These are phyloP conservation scores for Pandemis heparana DNA, from an alignment of 2,888 invertebrate species.

Conservation along the genomic window DNA sequence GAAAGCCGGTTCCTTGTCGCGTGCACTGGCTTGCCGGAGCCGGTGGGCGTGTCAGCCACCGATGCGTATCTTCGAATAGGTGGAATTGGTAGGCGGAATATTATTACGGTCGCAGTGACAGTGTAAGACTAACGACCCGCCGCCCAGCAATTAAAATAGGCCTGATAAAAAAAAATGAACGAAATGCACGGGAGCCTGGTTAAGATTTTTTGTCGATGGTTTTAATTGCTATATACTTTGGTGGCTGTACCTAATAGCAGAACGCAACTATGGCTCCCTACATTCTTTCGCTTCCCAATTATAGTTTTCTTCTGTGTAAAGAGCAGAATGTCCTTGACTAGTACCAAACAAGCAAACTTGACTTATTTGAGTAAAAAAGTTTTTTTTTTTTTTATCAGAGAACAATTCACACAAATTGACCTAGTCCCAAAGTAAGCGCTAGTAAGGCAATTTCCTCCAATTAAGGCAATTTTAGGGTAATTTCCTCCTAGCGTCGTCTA, in stretches of 20 bases:
- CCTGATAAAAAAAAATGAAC: slow-evolving; percentile 30
- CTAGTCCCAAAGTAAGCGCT: no score
- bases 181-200: slow-evolving; percentile 5
- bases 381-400: no score
- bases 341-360: no score
- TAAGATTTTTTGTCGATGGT: not conserved
- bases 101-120: slow-evolving; percentile 78
- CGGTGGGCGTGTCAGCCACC: slow-evolving; percentile 75
- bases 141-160: slow-evolving; percentile 59
- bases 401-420: no score
- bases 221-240: not conserved
- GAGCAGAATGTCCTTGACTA: no score
- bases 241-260: not conserved
- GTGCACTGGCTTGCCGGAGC: slow-evolving; percentile 42
- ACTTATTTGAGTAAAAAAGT: no score
- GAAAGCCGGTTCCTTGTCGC: slow-evolving; percentile 27
- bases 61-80: slow-evolving; percentile 81
- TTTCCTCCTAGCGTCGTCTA: no score
- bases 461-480: no score
- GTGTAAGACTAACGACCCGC: slow-evolving; percentile 65
- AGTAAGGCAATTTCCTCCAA: no score
- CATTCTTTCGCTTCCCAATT: no score
- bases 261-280: no score
- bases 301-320: no score
- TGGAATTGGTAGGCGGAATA: slow-evolving; percentile 83